phyloP scores from a whole-genome alignment of 2,113 vertebrate genomes.

The Cavia aperea region DNA sequence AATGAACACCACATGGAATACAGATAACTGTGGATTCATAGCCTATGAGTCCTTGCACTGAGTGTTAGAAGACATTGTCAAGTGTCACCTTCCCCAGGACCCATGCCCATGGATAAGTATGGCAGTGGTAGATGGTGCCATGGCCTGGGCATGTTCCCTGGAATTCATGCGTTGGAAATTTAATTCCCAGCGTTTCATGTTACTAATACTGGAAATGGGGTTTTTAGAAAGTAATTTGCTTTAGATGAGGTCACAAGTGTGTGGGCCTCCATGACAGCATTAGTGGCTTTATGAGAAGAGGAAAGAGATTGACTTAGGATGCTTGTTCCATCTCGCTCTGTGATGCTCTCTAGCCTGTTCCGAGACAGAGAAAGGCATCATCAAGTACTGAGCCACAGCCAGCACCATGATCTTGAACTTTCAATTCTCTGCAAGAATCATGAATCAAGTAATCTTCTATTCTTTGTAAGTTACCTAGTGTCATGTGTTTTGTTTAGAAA shows the following conservation, averaged over 20 bases:
- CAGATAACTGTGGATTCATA: background rate
- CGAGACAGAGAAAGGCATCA: background rate
- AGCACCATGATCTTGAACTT: background rate
- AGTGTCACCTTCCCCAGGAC: background rate
- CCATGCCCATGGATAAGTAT: accelerated
- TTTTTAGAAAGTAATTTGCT: background rate
- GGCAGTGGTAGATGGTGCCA: too few species aligned
- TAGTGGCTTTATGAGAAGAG: background rate
- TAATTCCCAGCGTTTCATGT: background rate
- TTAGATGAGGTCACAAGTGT: background rate
- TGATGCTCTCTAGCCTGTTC: background rate
- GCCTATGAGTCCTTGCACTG: background rate
- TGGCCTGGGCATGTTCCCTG: background rate
- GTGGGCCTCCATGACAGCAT: too few species aligned
- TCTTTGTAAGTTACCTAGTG: background rate
- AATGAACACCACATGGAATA: background rate
- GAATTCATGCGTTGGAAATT: background rate
- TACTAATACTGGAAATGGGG: background rate
- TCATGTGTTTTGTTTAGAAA: background rate
- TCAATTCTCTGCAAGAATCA: background rate
- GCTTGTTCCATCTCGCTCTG: background rate
- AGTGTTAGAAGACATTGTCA: background rate
- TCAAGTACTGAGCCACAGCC: accelerated
- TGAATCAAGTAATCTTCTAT: background rate
- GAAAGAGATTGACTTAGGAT: background rate